phyloP scores from a whole-genome alignment of 2,888 invertebrate genomes.

The Macrosiphum euphorbiae region DNA sequence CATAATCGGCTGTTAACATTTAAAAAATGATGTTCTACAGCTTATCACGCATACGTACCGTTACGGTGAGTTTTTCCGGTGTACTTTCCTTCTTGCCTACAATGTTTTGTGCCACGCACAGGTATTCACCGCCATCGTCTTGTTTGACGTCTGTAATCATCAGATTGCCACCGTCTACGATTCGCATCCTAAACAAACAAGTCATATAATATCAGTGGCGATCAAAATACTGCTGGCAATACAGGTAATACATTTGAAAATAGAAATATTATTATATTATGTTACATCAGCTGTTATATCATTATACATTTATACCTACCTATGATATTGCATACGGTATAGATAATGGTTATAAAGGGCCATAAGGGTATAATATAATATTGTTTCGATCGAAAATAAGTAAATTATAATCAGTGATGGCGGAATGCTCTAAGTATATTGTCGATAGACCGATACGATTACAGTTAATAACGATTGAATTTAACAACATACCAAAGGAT shows the following conservation, averaged over 20 bases:
- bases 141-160: constrained; percentile 91
- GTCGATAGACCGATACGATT: not conserved
- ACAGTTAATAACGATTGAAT: not conserved
- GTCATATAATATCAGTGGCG: not conserved
- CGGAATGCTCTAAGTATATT: not conserved
- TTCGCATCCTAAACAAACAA: constrained; percentile 74
- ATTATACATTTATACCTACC: too few species aligned
- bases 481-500: not conserved
- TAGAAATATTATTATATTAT: not conserved
- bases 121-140: constrained; percentile 91
- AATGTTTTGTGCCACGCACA: constrained; percentile 92
- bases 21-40: not conserved
- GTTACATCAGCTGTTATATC: too few species aligned
- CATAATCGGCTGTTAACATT: not conserved
- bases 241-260: not conserved
- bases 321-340: too few species aligned
- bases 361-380: not conserved
- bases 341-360: too few species aligned
- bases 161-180: constrained; percentile 91
- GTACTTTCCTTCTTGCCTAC: constrained; percentile 88
- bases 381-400: not conserved
- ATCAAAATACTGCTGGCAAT: not conserved
- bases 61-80: constrained; percentile 86
- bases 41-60: constrained; percentile 70
- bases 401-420: not conserved